Base-by-base conservation (phyloP, 2,888 invertebrate species). In the Caenorhabditis zanzibari region DNA sequence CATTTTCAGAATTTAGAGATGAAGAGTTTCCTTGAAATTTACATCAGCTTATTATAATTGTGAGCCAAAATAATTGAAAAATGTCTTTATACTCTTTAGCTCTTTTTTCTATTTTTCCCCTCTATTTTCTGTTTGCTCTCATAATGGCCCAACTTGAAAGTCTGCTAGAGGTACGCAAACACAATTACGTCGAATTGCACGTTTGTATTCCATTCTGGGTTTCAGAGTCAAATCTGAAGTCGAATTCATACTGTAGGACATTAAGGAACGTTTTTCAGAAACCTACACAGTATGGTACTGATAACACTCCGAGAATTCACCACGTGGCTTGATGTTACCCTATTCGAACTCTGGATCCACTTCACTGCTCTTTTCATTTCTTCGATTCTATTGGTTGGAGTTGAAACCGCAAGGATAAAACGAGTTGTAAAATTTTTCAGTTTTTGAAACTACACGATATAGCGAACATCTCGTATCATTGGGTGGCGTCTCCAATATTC, bases 331-430 rank as follows among this genome's bases (percentile, higher is more conserved):
- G 97, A 97, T 87, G 94, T 98, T 69, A 97, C 98, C 22, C 95
- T 96, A 80, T 97, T 98, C 93, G 98, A 98, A 94, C 96, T 98
- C 92, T 96, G 96, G 95, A 95, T 97, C 84, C 96, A 97, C 93
- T 94, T 97, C 59, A 94, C 96, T 74, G 95, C 96, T 3, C 93
- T 97, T 73, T 94, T 96, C 47, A 94, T 96, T 83, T 97, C 97
- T 91, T 95, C 96, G 12, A 94, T 97, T 75, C 93, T 97, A 61
- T 93, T 97, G 85, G 95, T 90, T 73, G 56, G 63, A 0, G 7
- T 2, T 19, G 2, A 9, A 10, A 6, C 6, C 14, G 7, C 10
- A 26, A 54, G 10, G 6, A 54, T 26, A 14, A 9, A 26, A 47
- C 5, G 19, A 47, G 19, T 47, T 19, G 19, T 19, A 2, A 10